Conservation (phyloP, 2,113 vertebrate genomes). For the Gorsachius goisagi region DNA sequence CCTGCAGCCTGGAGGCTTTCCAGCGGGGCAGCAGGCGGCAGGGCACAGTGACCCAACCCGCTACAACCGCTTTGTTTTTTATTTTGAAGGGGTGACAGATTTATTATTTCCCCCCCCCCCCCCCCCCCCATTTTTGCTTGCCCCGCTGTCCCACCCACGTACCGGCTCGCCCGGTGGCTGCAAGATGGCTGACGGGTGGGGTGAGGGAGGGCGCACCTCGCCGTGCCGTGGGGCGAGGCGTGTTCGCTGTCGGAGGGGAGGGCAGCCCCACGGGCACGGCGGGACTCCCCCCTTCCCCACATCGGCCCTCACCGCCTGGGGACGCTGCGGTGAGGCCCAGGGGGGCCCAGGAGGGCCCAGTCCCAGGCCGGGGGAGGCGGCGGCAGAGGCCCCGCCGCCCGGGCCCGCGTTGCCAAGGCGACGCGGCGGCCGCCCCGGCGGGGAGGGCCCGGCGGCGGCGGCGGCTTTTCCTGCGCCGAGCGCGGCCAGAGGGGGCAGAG, state of each 20-base stretch:
- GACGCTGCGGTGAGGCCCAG: too few relatives aligned
- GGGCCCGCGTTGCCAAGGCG: neutral
- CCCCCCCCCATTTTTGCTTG: rapidly evolving
- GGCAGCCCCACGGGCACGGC: neutral
- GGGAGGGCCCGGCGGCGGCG: neutral
- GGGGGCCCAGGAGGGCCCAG: too few relatives aligned
- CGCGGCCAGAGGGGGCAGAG: neutral
- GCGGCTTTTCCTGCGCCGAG: neutral
- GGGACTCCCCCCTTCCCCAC: too few relatives aligned
- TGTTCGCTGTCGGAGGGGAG: neutral
- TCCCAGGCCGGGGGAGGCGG: neutral
- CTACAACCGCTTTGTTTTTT: neutral
- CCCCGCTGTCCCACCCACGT: neutral
- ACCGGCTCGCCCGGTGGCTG: rapidly evolving
- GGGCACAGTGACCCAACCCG: neutral
- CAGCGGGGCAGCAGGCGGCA: neutral
- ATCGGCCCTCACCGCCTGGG: too few relatives aligned
- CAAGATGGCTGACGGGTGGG: neutral
- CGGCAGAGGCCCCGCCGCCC: neutral
- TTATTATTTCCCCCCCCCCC: rapidly evolving
- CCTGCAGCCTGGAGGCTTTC: too few relatives aligned
- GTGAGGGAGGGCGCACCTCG: neutral
- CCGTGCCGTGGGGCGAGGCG: neutral
- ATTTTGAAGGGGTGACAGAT: too few relatives aligned
- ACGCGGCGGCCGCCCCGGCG: neutral